Base-by-base conservation (phyloP, 2,888 invertebrate species). In the Dicycla oo region DNA sequence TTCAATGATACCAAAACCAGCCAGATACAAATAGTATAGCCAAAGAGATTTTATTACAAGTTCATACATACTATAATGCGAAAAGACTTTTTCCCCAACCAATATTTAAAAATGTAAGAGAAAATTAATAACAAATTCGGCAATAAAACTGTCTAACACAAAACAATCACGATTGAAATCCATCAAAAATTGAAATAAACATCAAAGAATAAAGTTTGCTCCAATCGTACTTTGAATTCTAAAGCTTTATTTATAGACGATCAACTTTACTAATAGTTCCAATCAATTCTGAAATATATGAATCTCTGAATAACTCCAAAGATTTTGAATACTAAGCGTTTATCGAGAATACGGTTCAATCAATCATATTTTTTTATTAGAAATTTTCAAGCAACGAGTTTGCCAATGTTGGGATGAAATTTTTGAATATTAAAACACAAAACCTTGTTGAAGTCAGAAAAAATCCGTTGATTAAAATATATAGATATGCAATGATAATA, bases 221-320 rank as follows among this genome's bases (percentile, higher is more conserved):
- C 58, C 56, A 71, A 74, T 76, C 71, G 30, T 77, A 71, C 74
- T 81, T 74, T 49, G 71, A 73, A 81, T 74, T 74, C 51, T 66
- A 69, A 77, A 76, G 61, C 71, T 51, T 74, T 76, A 75, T 79
- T 75, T 69, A 76, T 68, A 65, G 64, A 49, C 69, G 71, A 77
- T 81, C 81, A 77, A 84, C 71, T 82, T 82, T 81, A 58, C 47
- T 77, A 72, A 84, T 77, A 82, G 80, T 80, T 78, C 8, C 65
- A 80, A 80, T 69, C 69, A 82, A 56, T 5, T 30, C 34, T 78
- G 58, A 82, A 82, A 69, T 82, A 15, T 61, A 82, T 69, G 66
- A 78, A 67, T 80, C 78, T 80, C 51, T 69, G 68, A 78, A 82
- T 80, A 82, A 78, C 54, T 69, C 23, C 20, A 23, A 78, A 72